Base-by-base conservation (phyloP, 1,140 invertebrate species). In the Caenorhabditis inopinata region DNA sequence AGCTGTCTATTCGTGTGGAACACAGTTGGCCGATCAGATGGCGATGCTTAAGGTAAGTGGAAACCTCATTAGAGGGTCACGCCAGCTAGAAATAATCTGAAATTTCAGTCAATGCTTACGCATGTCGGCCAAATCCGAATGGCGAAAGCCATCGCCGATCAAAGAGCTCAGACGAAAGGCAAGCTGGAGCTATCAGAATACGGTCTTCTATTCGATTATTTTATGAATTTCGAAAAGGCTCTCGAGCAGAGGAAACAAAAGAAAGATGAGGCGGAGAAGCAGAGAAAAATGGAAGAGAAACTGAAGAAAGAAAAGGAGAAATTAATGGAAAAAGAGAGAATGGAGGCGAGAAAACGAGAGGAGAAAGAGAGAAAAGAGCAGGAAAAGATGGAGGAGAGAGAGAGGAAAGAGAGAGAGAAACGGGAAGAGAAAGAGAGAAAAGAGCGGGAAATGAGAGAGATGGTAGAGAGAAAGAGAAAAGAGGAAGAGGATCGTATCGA, bases 351-450 rank as follows among this genome's bases (percentile, higher is more conserved):
- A 21, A 38, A 68, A 68, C 11, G 9, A 18, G 58, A 35, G n/a
- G 58, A 68, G 16, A 68, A 68, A 68, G 2, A 42, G 4, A 38
- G n/a, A 6, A 68, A 32, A 32, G 53, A 58, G 23, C 9, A 29
- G 6, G 27, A 58, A 7, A 58, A 58, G 35, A 9, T 23, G 11
- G 27, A 7, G 27, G 53, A 58, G 27, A 35, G n/a, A 21, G 32
- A 38, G 58, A 68, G 12, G 21, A 68, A 16, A 21, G 58, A 68
- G 11, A 7, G 5, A 7, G 25, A 27, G n/a, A 68, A 68, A 68
- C 32, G n/a, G 32, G 58, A 68, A 38, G 58, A 68, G 38, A 68
- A 68, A 21, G 58, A 68, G 58, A 11, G 58, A 16, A 68, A 68
- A 42, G 58, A 68, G 9, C 11, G 32, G n/a, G 58, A 68, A 21